Evolutionary conservation across 2,113 vertebrate genomes (phyloP).

Genomic region (Sterrhoptilus dennistouni): DNA sequence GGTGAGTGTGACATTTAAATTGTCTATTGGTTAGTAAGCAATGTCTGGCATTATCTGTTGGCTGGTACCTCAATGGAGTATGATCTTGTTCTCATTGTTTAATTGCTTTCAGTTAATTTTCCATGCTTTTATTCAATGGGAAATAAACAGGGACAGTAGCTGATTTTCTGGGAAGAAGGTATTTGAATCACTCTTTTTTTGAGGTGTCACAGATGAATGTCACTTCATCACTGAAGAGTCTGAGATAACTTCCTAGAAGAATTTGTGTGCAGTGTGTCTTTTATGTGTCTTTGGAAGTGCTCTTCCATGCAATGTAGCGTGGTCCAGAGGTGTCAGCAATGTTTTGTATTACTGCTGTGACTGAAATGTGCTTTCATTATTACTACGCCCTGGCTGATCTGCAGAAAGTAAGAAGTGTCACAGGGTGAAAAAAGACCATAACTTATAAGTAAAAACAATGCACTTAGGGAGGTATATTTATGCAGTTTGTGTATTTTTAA

Average conservation of each 20-base stretch:
- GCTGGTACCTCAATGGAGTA: background rate
- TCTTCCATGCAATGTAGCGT: background rate
- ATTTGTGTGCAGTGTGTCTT: background rate
- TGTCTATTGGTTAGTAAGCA: background rate
- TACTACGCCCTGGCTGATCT: background rate
- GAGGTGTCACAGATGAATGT: background rate
- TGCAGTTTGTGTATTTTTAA: background rate
- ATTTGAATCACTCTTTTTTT: background rate
- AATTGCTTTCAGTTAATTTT: slow-evolving; percentile 2
- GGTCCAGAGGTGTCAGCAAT: background rate
- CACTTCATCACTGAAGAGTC: background rate
- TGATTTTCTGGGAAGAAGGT: background rate
- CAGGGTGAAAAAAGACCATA: background rate
- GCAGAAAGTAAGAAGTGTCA: background rate
- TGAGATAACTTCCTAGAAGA: background rate
- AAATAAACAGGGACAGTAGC: background rate
- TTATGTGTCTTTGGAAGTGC: background rate
- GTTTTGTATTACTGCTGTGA: background rate
- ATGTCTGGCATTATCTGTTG: background rate
- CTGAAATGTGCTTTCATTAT: background rate
- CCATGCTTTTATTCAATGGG: background rate
- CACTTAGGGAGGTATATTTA: background rate
- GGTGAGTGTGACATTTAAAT: background rate
- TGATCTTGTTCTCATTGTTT: background rate
- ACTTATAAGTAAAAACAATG: background rate